Evolutionary conservation across 2,797 vertebrate genomes (phyloP), one percentile per base, ranked within the genome.

Genomic region (Anguilla marmorata): DNA sequence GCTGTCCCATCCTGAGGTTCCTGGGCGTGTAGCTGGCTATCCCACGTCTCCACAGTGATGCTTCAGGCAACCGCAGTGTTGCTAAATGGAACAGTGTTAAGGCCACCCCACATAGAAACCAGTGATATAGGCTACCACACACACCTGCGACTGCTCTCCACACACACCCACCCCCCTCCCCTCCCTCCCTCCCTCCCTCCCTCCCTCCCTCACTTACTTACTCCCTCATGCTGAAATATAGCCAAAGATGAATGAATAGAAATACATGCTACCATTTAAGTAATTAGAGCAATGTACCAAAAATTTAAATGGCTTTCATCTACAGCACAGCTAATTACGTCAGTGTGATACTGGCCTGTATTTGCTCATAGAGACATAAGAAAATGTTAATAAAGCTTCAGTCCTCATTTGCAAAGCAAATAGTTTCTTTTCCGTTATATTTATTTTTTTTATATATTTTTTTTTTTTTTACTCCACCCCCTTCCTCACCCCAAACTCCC

Each of bases 281-380:
- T 79, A 24, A 19, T 88, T n/a, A 41, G 27, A n/a, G 33, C 33
- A 48, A 66, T 30, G 21, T 66, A 45, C 16, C 45, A 58, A 60
- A 16, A 0, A 30, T 2, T n/a, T 3, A n/a, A 69, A 69, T 27
- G 24, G 63, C n/a, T 69, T 27, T 69, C 24, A 69, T n/a, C 24
- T 69, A 69, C 9, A 7, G 24, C n/a, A 27, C 63, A 27, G 63
- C 60, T 24, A 66, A 83, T 1, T 72, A 45, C 24, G 33, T 41
- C 56, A 91, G 90, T 90, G 91, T 58, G 87, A 79, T 1, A 80
- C 90, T 92, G 91, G 91, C 90, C 88, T 88, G 92, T 88, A 91
- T 92, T 93, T 93, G 93, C 94, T 94, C 91, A 89, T 94, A 95
- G 93, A 89, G 82, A 90, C 91, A 87, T 90, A 54, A 87, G 84